Percentiles rank a stretch among this genome's conserved stretches.
Conservation (phyloP, 2,113 vertebrate genomes). For the Nestor notabilis region DNA sequence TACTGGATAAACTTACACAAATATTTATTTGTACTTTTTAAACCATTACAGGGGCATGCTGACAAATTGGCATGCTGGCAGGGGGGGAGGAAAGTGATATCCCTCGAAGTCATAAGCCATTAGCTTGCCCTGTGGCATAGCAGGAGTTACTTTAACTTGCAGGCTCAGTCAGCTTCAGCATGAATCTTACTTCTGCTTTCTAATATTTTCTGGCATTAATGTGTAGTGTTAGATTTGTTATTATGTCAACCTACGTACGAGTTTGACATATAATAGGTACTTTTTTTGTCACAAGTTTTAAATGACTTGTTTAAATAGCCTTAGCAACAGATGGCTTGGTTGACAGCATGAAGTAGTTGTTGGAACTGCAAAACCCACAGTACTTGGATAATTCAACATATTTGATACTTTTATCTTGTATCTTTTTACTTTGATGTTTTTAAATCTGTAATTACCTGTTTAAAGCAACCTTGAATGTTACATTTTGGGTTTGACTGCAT, state of each 20-base stretch:
- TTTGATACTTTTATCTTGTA: not conserved
- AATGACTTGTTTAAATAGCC: slow-evolving; percentile 54
- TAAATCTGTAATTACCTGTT: not conserved
- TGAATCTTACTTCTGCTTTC: slow-evolving; percentile 10
- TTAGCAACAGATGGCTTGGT: slow-evolving; percentile 63
- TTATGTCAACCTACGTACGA: slow-evolving; percentile 16
- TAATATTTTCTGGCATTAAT: slow-evolving; percentile 33
- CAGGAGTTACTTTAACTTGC: not conserved
- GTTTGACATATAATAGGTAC: slow-evolving; percentile 32
- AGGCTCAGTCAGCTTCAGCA: not conserved
- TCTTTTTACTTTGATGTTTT: slow-evolving; percentile 1
- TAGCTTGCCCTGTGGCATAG: not conserved
- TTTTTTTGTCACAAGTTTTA: slow-evolving; percentile 16
- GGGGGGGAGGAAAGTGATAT: fast-evolving
- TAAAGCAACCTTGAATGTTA: slow-evolving; percentile 4
- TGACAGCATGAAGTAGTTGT: slow-evolving; percentile 40
- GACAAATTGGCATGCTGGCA: not conserved
- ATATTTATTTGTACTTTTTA: not conserved
- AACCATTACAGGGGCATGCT: not conserved
- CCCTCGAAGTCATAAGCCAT: not conserved
- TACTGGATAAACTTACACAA: not conserved
- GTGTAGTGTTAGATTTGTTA: slow-evolving; percentile 12
- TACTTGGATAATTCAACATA: not conserved
- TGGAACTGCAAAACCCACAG: slow-evolving; percentile 25
- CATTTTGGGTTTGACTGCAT: not conserved